phyloP scores from a whole-genome alignment of 2,888 invertebrate genomes.

The Sarcophaga variegata region DNA sequence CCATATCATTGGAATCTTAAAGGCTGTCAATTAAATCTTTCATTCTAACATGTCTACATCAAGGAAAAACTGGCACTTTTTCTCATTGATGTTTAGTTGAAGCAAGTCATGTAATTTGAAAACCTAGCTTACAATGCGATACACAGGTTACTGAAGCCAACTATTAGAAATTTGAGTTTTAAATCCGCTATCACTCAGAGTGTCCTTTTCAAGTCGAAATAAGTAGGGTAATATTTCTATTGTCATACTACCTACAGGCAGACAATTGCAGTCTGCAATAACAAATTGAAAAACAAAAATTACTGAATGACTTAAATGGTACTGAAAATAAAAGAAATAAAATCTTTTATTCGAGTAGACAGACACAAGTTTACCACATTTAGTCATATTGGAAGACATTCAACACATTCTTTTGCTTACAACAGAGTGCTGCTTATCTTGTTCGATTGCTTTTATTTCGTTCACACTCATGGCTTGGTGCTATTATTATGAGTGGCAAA shows the following conservation, averaged over 20 bases:
- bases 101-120: too few relatives aligned
- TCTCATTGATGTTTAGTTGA: too few relatives aligned
- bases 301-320: slow-evolving; percentile 29
- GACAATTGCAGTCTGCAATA: slow-evolving; percentile 1
- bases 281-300: background rate
- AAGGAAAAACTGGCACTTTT: too few relatives aligned
- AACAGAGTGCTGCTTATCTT: too few relatives aligned
- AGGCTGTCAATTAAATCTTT: too few relatives aligned
- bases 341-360: slow-evolving; percentile 12
- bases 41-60: too few relatives aligned
- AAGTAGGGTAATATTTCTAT: background rate
- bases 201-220: too few relatives aligned
- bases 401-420: slow-evolving; percentile 33
- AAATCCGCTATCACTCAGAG: too few relatives aligned
- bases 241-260: background rate
- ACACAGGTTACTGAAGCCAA: too few relatives aligned
- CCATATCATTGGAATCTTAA: too few relatives aligned
- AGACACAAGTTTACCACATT: slow-evolving; percentile 42
- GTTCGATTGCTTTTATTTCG: slow-evolving; percentile 24
- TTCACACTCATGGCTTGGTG: slow-evolving; percentile 16
- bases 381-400: slow-evolving; percentile 57
- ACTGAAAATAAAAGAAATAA: slow-evolving; percentile 37
- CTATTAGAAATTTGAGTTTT: too few relatives aligned
- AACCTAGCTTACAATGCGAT: too few relatives aligned
- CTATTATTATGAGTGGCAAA: background rate